Base-by-base conservation (phyloP, 2,888 invertebrate genomes). In the Pyrochroa serraticornis region DNA sequence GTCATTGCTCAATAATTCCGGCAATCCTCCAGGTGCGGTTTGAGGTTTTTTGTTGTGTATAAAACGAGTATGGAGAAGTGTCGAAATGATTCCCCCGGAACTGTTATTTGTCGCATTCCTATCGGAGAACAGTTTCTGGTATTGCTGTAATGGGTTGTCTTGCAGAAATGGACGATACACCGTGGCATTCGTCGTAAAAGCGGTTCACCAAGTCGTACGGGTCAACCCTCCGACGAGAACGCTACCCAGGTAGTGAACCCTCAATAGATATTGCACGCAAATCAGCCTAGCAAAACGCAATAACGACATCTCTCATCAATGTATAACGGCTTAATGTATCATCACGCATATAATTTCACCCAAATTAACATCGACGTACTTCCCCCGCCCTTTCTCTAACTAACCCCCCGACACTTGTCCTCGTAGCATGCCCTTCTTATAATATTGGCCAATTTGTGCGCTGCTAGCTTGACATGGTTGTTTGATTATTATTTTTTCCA, bases 131-230 rank as follows among this genome's bases (percentile, higher is more conserved):
- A 38, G 45, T 31, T 31, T 37, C 33, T 46, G 48, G 48, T 56
- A 31, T 44, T 12, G 48, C 43, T 50, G 57, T 57, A 57, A 57
- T 51, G 57, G 46, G 66, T 71, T 73, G 57, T 69, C 77, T 82
- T 82, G 76, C 87, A 90, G 90, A 90, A 88, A 86, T 89, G 90
- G 90, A 89, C 87, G 81, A 84, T 87, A 82, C 89, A 89, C 81
- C 88, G 89, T 77, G 90, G 89, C 82, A 87, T 89, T 79, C 86
- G 88, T 76, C 88, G 90, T 80, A 88, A 88, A 81, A 85, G 84
- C 79, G 83, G 84, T 77, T 81, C 83, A 68, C 82, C 83, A 66
- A 82, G 83, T 71, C 80, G 82, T 71, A 77, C 81, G 73, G 82
- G 81, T 73, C 80, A 81, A 69, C 73, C 82, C 67, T 77, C 79